Percentiles rank a stretch among this genome's conserved stretches.
Conservation (phyloP, 2,113 vertebrate species). For the Anarhynchus alexandrinus region DNA sequence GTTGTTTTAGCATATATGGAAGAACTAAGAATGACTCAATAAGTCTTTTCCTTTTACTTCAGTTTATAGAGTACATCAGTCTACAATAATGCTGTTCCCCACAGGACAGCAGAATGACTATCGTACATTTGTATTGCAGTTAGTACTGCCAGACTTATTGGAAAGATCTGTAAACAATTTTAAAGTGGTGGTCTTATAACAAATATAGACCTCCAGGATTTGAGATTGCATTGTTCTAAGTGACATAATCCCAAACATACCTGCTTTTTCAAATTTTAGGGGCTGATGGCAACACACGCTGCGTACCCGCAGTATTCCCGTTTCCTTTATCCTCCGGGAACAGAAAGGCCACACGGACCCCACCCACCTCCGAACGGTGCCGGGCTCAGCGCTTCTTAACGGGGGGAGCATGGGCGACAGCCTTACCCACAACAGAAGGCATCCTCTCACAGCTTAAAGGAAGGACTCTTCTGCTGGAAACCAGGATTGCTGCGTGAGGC, state of each 20-base stretch:
- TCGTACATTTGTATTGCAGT: background rate
- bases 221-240: background rate
- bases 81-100: background rate
- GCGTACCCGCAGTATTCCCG: background rate
- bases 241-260: background rate
- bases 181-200: background rate
- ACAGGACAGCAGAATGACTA: background rate
- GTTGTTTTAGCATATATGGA: background rate
- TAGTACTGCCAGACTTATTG: background rate
- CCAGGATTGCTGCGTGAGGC: background rate
- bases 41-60: background rate
- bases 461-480: background rate
- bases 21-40: background rate
- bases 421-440: background rate
- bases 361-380: background rate
- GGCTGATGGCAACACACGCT: background rate
- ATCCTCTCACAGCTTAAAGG: background rate
- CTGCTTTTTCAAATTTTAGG: background rate
- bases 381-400: background rate
- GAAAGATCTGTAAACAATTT: background rate
- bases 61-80: background rate
- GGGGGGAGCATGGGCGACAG: background rate
- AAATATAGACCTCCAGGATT: background rate
- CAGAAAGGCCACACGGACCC: background rate
- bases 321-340: background rate